Evolutionary conservation across 1,140 invertebrate genomes (phyloP).

Genomic region (Phenacoccus solenopsis): DNA sequence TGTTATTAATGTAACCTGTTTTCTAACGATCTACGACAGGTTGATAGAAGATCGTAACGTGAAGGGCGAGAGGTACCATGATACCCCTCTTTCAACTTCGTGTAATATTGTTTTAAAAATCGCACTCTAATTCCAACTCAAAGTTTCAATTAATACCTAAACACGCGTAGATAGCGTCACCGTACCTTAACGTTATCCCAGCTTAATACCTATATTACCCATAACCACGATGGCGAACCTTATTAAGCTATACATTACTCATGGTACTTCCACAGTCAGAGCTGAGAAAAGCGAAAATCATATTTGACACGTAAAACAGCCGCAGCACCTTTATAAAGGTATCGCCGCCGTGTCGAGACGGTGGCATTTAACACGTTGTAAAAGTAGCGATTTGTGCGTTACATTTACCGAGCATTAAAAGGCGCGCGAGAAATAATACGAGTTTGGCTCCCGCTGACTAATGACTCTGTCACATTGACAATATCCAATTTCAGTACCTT

Average conservation of each 20-base stretch:
- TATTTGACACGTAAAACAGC: neutral
- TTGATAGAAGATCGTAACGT: neutral
- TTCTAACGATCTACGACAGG: neutral
- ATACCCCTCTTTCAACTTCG: neutral
- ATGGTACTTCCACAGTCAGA: too few species aligned
- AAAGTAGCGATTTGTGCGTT: slow-evolving; percentile 15
- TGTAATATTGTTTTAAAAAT: neutral
- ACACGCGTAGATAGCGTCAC: neutral
- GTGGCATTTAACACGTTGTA: slow-evolving; percentile 15
- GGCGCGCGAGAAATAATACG: neutral
- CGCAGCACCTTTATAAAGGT: neutral
- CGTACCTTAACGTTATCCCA: neutral
- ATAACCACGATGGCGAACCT: neutral
- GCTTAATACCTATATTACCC: neutral
- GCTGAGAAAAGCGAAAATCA: neutral
- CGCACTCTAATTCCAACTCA: neutral
- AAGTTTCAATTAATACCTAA: too few species aligned
- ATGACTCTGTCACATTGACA: slow-evolving; percentile 13
- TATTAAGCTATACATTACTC: neutral
- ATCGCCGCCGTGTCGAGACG: neutral
- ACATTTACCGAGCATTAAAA: slow-evolving; percentile 4
- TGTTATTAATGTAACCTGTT: slow-evolving; percentile 3
- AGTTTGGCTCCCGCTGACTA: slow-evolving; percentile 1
- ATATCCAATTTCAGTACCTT: slow-evolving; percentile 9
- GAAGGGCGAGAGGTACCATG: neutral